These are phyloP conservation scores for Agonum fuliginosum DNA, from an alignment of 2,888 invertebrate species.

Conservation along the genomic window DNA sequence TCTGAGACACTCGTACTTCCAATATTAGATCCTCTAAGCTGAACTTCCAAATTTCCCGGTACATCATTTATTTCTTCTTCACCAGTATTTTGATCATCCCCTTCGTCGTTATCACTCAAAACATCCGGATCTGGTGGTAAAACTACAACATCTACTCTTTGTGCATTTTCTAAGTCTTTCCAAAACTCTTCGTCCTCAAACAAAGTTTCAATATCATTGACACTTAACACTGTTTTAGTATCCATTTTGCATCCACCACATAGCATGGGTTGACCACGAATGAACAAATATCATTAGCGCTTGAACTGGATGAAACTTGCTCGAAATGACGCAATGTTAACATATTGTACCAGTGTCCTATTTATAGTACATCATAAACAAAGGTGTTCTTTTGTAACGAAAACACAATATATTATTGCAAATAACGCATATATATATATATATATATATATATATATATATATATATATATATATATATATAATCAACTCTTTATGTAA, in stretches of 20 bases:
- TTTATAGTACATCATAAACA: background rate
- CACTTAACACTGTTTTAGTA: background rate
- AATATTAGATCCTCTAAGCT: background rate
- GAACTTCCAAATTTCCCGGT: background rate
- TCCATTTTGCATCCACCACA: background rate
- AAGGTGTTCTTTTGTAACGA: no score
- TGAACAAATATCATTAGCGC: background rate
- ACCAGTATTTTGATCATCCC: background rate
- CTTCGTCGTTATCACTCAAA: background rate
- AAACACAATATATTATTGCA: no score
- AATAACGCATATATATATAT: no score
- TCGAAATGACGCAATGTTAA: background rate
- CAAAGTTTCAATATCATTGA: background rate
- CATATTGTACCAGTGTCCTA: background rate
- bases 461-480: no score
- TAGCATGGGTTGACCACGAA: background rate
- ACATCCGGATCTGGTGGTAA: background rate
- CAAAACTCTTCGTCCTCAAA: background rate
- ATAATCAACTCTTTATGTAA: no score
- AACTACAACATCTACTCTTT: background rate
- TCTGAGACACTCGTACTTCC: background rate
- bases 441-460: no score
- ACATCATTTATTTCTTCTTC: background rate
- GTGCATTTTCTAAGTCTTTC: background rate
- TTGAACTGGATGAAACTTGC: background rate